Percentiles rank a stretch among this genome's conserved stretches.
These are phyloP conservation scores for Parotia lawesii DNA, from an alignment of 2,113 vertebrate species.

Conservation along the genomic window DNA sequence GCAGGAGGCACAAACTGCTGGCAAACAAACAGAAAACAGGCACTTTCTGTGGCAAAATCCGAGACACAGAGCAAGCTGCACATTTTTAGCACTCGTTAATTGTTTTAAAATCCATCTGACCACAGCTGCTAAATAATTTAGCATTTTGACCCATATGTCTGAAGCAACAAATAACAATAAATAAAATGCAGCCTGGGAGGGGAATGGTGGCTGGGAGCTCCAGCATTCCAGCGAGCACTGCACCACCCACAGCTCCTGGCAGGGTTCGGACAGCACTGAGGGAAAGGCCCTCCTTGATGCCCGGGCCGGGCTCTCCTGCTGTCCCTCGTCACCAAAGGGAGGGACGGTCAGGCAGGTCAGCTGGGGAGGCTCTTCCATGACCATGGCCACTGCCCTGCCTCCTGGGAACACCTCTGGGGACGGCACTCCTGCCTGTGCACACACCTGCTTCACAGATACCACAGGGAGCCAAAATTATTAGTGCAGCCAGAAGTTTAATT, in stretches of 20 bases:
- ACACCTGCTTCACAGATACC: rapidly evolving
- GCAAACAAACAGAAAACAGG: not conserved
- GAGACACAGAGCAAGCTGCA: not conserved
- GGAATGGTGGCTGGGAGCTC: not conserved
- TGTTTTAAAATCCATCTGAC: slow-evolving; percentile 36
- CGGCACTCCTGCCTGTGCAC: not conserved
- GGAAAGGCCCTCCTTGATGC: rapidly evolving
- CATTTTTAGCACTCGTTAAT: slow-evolving; percentile 23
- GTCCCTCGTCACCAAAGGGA: not conserved
- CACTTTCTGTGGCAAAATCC: not conserved
- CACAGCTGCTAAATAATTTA: slow-evolving; percentile 13
- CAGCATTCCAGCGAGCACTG: not conserved
- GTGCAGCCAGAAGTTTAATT: not conserved
- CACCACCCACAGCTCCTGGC: not conserved
- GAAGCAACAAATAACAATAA: not conserved
- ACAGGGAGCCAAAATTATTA: not conserved
- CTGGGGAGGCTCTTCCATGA: not conserved
- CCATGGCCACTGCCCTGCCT: not conserved
- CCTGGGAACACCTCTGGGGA: not conserved
- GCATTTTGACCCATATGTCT: not conserved
- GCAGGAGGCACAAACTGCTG: not conserved
- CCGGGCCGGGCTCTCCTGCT: not conserved
- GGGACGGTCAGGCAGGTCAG: rapidly evolving
- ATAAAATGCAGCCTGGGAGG: not conserved
- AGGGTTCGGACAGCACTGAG: rapidly evolving